Base-by-base conservation (phyloP, 2,113 vertebrate species). In the Strix uralensis region DNA sequence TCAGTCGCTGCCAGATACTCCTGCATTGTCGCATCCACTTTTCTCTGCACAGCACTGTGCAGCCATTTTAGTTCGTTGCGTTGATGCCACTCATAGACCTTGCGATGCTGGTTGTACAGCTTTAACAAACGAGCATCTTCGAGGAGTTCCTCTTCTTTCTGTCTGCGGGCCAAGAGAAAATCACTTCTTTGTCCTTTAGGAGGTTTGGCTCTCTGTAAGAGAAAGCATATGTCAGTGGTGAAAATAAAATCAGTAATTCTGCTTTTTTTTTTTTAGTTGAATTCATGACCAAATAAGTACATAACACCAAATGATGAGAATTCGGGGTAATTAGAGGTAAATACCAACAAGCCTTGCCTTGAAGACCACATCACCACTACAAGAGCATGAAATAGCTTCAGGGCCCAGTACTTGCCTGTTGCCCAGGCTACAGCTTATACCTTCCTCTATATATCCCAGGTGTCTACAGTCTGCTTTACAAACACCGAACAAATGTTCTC, bases 151-250 rank as follows among this genome's bases (percentile, higher is more conserved):
- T 90, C 58, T 38, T 98, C 97, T 57, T 95, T 96, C 19, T 34
- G 96, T 87, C 91, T 96, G 54, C 88, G 91, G 11, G 97, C 95
- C 81, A 97, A 70, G 61, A 95, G 70, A 5, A 97, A 49, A 10
- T 95, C 95, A 3, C 44, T 13, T 2, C 51, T 89, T 52, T 80
- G 95, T 8, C 30, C 55, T 47, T 93, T 96, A 9, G 97, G 94
- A 38, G 90, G 46, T 79, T 96, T 98, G 51, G 98, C 97, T 91
- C 95, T 97, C 99, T 98, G 95, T 15, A 88, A 92, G 30, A 85
- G 30, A 79, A 73, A 34, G 17, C 7, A 65, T 15, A 3, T 5
- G 82, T 61, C 58, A 52, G 30, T 4, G 34, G 51, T 27, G n/a
- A 59, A 74, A 84, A 52, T 7, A 61, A 15, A 49, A 80, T 30